A percentile compares a stretch with the other conserved stretches of the same genome.
phyloP scores from a whole-genome alignment of 2,888 invertebrate species.

The Cephonodes hylas region DNA sequence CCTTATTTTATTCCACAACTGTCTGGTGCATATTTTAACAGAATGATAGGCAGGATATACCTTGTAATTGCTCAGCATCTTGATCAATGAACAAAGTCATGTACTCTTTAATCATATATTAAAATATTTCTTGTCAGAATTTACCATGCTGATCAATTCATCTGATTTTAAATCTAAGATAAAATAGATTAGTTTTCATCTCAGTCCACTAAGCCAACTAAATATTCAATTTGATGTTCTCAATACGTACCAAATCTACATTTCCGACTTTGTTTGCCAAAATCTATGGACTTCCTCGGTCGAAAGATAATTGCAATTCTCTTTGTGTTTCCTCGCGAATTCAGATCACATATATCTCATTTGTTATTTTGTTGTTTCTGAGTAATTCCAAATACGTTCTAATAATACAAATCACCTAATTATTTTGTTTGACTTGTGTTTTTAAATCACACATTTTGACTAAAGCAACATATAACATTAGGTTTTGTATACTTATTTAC shows the following conservation, averaged over 20 bases:
- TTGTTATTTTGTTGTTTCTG: not conserved
- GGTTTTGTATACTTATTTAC: too few relatives aligned
- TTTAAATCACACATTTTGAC: not conserved
- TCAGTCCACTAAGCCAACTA: not conserved
- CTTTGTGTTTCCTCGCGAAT: not conserved
- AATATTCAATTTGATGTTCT: not conserved
- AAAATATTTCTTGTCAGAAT: too few relatives aligned
- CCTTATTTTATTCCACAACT: too few relatives aligned
- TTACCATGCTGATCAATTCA: too few relatives aligned
- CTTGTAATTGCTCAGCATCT: too few relatives aligned
- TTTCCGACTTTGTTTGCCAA: slow-evolving; percentile 2
- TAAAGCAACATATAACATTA: too few relatives aligned
- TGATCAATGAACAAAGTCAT: too few relatives aligned
- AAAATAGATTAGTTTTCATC: too few relatives aligned
- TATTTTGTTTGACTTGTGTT: not conserved
- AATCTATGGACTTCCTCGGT: not conserved
- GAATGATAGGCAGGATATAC: too few relatives aligned
- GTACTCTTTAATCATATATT: too few relatives aligned
- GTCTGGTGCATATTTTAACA: too few relatives aligned
- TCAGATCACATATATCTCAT: not conserved
- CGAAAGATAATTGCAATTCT: not conserved
- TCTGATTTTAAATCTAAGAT: too few relatives aligned
- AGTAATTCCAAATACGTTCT: not conserved
- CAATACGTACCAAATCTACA: not conserved
- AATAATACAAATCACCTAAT: not conserved